These are phyloP conservation scores for Esox niger DNA, from an alignment of 2,113 vertebrate species.

Conservation along the genomic window DNA sequence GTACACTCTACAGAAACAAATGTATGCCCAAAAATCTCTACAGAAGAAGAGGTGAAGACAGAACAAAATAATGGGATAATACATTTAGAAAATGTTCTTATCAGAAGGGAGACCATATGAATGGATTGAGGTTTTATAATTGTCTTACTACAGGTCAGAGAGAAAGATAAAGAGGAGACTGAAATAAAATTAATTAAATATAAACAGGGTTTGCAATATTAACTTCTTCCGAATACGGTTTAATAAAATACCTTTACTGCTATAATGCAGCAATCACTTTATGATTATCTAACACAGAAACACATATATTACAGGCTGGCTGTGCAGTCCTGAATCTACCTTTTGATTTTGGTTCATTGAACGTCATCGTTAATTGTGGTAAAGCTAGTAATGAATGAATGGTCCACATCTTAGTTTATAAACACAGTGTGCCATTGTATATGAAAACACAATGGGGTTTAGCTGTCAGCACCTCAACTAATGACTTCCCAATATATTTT, in stretches of 20 bases:
- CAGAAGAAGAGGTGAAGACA: neutral
- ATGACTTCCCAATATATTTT: conserved; percentile 52
- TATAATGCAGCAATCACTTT: too few species aligned
- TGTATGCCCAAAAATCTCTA: conserved; percentile 10
- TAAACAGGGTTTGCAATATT: too few species aligned
- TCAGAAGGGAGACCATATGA: neutral
- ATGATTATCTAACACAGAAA: too few species aligned
- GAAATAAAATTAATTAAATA: neutral
- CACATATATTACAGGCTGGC: too few species aligned
- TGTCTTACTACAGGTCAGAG: conserved; percentile 4
- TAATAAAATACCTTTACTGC: too few species aligned
- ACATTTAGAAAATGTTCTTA: neutral
- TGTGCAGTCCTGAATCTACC: conserved; percentile 19
- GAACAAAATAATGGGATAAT: neutral
- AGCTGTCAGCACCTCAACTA: conserved; percentile 47
- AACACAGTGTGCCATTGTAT: conserved; percentile 60
- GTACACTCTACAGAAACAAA: too few species aligned
- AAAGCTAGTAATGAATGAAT: conserved; percentile 47
- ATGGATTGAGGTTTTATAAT: too few species aligned
- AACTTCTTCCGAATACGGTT: too few species aligned
- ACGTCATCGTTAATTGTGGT: conserved; percentile 41
- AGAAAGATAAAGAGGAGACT: neutral
- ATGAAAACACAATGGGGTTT: conserved; percentile 42
- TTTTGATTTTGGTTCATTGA: conserved; percentile 41
- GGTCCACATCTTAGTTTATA: conserved; percentile 48